phyloP scores from a whole-genome alignment of 2,113 vertebrate species.

The Cinclus cinclus region DNA sequence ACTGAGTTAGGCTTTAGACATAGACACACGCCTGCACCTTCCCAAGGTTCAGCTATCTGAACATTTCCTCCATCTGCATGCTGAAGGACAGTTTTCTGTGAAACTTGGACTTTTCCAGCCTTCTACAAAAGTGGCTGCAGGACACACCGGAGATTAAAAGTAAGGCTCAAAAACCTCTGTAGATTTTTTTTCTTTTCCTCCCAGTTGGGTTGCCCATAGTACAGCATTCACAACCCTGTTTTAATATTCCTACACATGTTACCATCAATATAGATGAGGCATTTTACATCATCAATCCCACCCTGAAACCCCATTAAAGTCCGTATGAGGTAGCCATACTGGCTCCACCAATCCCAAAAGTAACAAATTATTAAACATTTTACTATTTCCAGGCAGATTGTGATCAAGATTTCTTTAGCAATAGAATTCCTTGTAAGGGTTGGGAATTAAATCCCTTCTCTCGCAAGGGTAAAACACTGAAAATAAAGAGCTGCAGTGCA shows the following conservation, averaged over 20 bases:
- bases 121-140: neutral
- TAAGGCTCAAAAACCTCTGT: neutral
- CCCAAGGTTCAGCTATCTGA: neutral
- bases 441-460: neutral
- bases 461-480: neutral
- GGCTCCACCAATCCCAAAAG: neutral
- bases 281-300: neutral
- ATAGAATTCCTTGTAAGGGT: neutral
- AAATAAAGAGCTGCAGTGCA: neutral
- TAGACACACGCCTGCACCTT: neutral
- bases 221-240: neutral
- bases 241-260: constrained; percentile 20
- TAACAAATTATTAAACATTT: neutral
- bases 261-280: neutral
- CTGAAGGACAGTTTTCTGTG: neutral
- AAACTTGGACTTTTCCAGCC: neutral
- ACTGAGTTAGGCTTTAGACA: neutral
- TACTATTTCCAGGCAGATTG: neutral
- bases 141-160: neutral
- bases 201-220: neutral
- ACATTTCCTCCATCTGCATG: neutral
- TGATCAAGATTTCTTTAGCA: neutral
- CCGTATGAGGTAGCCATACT: neutral
- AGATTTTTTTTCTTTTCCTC: neutral
- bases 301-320: constrained; percentile 8